A percentile compares a stretch with the other conserved stretches of the same genome.
phyloP scores from a whole-genome alignment of 2,113 vertebrate genomes.

The Rhineura floridana region DNA sequence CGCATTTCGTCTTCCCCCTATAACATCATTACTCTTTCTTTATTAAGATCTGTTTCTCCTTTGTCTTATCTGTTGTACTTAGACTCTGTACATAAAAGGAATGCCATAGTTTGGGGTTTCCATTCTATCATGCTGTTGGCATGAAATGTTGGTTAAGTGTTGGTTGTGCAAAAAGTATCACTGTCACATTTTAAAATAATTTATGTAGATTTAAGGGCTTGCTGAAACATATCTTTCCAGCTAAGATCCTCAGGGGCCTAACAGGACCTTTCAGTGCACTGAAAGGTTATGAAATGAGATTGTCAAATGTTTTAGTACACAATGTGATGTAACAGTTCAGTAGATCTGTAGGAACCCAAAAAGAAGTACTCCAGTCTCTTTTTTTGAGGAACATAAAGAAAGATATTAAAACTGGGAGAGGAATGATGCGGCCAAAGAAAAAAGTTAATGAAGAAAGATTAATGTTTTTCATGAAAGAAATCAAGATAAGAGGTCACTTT shows the following conservation, averaged over 20 bases:
- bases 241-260: background rate
- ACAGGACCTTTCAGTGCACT: background rate
- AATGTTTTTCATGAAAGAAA: background rate
- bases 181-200: background rate
- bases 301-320: constrained; percentile 14
- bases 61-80: background rate
- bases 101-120: background rate
- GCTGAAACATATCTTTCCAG: background rate
- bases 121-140: background rate
- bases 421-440: background rate
- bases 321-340: background rate
- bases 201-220: background rate
- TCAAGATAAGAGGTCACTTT: background rate
- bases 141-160: background rate
- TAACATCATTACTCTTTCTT: background rate
- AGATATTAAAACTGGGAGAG: background rate
- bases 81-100: background rate
- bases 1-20: background rate
- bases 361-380: background rate
- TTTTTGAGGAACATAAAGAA: constrained; percentile 1
- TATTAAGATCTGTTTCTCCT: background rate
- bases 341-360: background rate
- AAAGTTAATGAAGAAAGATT: background rate
- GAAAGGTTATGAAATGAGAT: constrained; percentile 11
- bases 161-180: background rate